Evolutionary conservation across 2,888 invertebrate species (phyloP), one percentile per base, ranked within the genome.

Genomic region (Xanthorhoe designata): DNA sequence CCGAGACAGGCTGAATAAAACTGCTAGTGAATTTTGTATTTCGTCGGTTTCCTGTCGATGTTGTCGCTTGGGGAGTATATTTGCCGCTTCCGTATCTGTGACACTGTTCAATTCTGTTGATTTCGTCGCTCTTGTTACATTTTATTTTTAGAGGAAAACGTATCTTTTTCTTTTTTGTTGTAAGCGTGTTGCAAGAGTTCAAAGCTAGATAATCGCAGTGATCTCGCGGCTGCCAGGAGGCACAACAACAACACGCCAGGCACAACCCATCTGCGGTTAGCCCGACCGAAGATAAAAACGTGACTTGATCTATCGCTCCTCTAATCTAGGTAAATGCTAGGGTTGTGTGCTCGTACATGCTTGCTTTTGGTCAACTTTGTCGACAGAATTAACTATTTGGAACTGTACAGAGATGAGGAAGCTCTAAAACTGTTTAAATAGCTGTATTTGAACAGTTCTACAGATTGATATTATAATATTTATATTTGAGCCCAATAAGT

Each of bases 221-320:
- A 69, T 70, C 72, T 72, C 66, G 69, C 73, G 71, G 74, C 66
- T 68, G 74, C 72, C 71, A 66, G 67, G 53, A 62, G 72, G 69
- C 69, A 69, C 69, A 69, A 70, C 68, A 70, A 73, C 68, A 64
- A 69, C 68, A 53, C 67, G 65, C 53, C 70, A 57, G 57, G 63
- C 64, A 29, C 61, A 60, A 51, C 49, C 71, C 70, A 69, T 69
- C 70, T 67, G 72, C 63, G 70, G 67, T 63, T 60, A 42, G 53
- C 63, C 38, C 66, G 63, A 66, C 69, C 54, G 59, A 55, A 72
- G 79, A 82, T 79, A 80, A 77, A 76, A 74, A 83, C 84, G 84
- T 84, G 84, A 83, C 82, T 76, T 62, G 76, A 78, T 80, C 74
- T 79, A 82, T 84, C 82, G 64, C 69, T 68, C 57, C 64, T 74